Conservation (phyloP, 2,797 vertebrate species). For the Coccyzus lansbergi region DNA sequence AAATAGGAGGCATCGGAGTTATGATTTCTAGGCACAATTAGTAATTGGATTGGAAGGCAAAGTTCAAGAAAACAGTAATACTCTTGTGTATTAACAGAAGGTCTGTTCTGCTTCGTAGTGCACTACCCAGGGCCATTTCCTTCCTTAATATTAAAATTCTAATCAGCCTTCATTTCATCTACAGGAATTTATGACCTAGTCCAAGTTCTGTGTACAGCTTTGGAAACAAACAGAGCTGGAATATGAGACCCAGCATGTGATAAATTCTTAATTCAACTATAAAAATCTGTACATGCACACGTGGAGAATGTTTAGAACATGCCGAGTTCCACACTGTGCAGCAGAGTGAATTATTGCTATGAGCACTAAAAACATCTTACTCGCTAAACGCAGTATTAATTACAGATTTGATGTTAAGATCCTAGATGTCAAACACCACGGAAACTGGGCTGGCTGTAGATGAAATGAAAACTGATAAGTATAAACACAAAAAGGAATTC, state of each 20-base stretch:
- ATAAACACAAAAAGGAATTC: neutral
- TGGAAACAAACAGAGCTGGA: conserved; percentile 15
- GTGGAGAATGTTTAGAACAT: neutral
- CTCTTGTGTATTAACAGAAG: conserved; percentile 60
- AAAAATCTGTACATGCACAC: neutral
- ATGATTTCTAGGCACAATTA: conserved; percentile 54
- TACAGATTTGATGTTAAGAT: neutral
- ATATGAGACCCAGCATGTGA: neutral
- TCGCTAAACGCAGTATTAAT: neutral
- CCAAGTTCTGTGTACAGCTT: neutral
- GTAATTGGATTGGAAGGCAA: conserved; percentile 54
- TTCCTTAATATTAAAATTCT: conserved; percentile 64
- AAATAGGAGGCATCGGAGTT: conserved; percentile 24
- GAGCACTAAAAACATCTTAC: neutral
- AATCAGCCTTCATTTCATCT: conserved; percentile 51
- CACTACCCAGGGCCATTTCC: conserved; percentile 61
- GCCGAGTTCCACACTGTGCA: neutral
- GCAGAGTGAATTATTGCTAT: neutral
- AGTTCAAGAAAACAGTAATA: conserved; percentile 60
- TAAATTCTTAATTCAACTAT: conserved; percentile 10
- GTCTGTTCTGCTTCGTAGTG: conserved; percentile 31
- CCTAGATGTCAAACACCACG: neutral
- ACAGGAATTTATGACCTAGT: conserved; percentile 1
- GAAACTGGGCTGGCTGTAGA: neutral
- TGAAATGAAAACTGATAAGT: neutral